Base-by-base conservation (phyloP, 2,888 invertebrate genomes). In the Lasius platythorax region DNA sequence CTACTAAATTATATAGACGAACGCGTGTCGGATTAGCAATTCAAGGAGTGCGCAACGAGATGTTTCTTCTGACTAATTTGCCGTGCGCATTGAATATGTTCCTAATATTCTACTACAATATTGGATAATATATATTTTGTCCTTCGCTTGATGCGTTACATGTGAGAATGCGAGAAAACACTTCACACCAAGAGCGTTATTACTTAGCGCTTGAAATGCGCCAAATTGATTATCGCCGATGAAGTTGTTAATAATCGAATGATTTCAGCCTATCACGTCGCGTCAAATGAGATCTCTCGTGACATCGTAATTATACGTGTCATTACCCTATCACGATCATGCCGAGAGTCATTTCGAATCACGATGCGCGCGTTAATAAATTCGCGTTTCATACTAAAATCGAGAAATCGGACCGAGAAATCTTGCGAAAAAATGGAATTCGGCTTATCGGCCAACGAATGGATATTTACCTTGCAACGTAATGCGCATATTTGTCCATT, bases 1-100 rank as follows among this genome's bases (percentile, higher is more conserved):
- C 83, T 83, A 64, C 61, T 81, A 68, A 82, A 78, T 68, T 67
- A 40, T 78, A 64, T 67, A 12, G 46, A 40, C 67, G 30, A 72
- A 58, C 73, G 18, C 37, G 15, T 11, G 73, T 72, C 40, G 61
- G 61, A 61, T 37, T 28, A 37, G 28, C 73, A 43, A 70, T 30
- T 70, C 58, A 61, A 72, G 43, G 58, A 72, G 73, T 23, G 18
- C 61, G 33, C 33, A 28, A 72, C 58, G 18, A 78, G 61, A 72
- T 46, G 28, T 72, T 58, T 63, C 43, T 33, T 37, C 61, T 18
- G 15, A 15, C 15, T 23, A 70, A 50, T 18, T 72, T 23, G 73
- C 18, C 2, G 18, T 8, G 12, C 6, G 23, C 12, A 33, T 68
- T 56, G 8, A 46, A 28, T 46, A 72, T 15, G 18, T 46, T 46